phyloP scores from a whole-genome alignment of 2,113 vertebrate species.

The Caretta caretta region DNA sequence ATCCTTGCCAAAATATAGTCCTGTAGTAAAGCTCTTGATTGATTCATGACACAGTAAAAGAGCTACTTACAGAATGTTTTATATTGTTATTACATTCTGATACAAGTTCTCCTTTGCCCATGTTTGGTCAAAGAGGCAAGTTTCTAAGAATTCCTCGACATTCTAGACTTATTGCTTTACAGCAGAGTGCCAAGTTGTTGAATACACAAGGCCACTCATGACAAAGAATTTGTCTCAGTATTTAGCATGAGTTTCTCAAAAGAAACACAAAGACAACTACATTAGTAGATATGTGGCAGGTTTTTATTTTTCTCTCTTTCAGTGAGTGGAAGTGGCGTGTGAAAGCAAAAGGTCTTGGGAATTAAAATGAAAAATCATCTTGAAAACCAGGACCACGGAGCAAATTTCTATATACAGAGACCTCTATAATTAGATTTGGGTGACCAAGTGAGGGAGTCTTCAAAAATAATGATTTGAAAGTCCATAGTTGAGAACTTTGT shows the following conservation, averaged over 20 bases:
- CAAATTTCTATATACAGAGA: neutral
- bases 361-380: neutral
- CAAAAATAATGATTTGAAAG: neutral
- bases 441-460: neutral
- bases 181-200: conserved; percentile 34
- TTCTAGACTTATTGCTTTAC: conserved; percentile 57
- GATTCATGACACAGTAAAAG: conserved; percentile 15
- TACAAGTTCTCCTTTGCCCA: conserved; percentile 52
- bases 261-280: conserved; percentile 23
- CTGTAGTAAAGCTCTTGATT: conserved; percentile 7
- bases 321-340: neutral
- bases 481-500: neutral
- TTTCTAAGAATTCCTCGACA: conserved; percentile 68
- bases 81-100: conserved; percentile 54
- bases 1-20: neutral
- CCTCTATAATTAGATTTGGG: neutral
- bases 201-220: neutral
- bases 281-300: conserved; percentile 4
- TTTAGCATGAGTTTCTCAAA: conserved; percentile 51
- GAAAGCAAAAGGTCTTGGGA: neutral
- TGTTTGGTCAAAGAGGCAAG: conserved; percentile 66
- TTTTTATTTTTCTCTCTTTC: neutral
- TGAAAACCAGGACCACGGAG: neutral
- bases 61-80: neutral
- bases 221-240: conserved; percentile 32